Evolutionary conservation across 2,113 vertebrate species (phyloP), one percentile per base, ranked within the genome.

Genomic region (Clarias gariepinus): DNA sequence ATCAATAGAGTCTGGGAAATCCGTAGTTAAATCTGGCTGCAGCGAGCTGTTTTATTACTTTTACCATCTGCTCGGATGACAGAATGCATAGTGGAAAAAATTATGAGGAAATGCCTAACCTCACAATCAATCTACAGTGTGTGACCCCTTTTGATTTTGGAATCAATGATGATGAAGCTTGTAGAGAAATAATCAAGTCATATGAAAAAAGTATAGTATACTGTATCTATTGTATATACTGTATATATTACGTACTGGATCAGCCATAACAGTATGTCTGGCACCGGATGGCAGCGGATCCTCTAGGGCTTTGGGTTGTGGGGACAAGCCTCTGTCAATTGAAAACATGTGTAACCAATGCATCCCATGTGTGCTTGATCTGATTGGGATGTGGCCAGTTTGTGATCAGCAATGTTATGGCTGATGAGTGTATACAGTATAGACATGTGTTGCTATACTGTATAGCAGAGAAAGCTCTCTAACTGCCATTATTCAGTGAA

Each of bases 1-100:
- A 88, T 90, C 84, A 80, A 89, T 90, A 88, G 30, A 18, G n/a
- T 81, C 36, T 19, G 19, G 71, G 84, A 89, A 85, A 87, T 87
- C 87, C 82, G 83, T 84, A 81, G 80, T 68, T 69, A 88, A 85
- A 86, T 88, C 77, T 78, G 60, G 63, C 41, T 53, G 57, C 79
- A 80, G 85, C 36, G 18, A 63, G 11, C 60, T 9, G 25, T 21
- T 85, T 82, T 87, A 81, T 89, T 88, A 30, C 66, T 28, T 47
- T 15, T 33, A 60, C 52, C 36, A 80, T 68, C 88, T 3, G 3
- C 16, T 12, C 63, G 66, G 86, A 84, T 89, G 88, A 85, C 78
- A 87, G 85, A 71, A 60, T 78, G 18, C 58, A 74, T 82, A 79
- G 84, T 73, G 41, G 61, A 84, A 87, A 81, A 73, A 36, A 36